phyloP scores from a whole-genome alignment of 2,888 invertebrate genomes.

The Cacoxenus indagator region DNA sequence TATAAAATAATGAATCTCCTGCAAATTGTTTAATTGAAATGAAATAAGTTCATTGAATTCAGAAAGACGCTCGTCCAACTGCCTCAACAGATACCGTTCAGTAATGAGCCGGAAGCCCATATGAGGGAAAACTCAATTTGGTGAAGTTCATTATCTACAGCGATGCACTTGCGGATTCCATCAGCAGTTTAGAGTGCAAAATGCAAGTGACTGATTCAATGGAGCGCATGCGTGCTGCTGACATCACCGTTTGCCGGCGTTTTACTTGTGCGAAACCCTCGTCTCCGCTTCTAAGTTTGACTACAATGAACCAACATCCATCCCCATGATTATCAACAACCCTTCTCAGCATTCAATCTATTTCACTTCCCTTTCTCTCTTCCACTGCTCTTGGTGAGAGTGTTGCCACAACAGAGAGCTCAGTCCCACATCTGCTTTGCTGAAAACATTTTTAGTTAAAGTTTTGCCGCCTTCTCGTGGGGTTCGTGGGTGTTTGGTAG shows the following conservation, averaged over 20 bases:
- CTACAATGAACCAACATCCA: constrained; percentile 26
- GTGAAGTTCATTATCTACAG: background rate
- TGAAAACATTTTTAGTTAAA: constrained; percentile 64
- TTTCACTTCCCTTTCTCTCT: constrained; percentile 14
- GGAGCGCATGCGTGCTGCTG: background rate
- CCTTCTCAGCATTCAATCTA: background rate
- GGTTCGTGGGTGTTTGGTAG: constrained; percentile 59
- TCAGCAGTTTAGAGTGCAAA: background rate
- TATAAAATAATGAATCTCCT: too few species aligned
- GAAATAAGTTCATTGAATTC: too few species aligned
- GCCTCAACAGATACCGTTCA: too few species aligned
- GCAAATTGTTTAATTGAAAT: too few species aligned
- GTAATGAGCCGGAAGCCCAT: too few species aligned
- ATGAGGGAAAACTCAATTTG: too few species aligned
- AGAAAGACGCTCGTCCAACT: too few species aligned
- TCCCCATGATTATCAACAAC: constrained; percentile 31
- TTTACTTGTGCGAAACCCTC: background rate
- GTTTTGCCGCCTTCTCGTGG: constrained; percentile 61
- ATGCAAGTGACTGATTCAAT: background rate
- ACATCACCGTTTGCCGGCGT: background rate
- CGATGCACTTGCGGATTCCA: background rate
- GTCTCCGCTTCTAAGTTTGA: too few species aligned
- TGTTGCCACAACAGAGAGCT: background rate
- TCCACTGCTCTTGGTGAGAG: constrained; percentile 20
- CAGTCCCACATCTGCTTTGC: too few species aligned